A percentile compares a stretch with the other conserved stretches of the same genome.
phyloP scores from a whole-genome alignment of 1,140 invertebrate species.

The Papilio polyxenes region DNA sequence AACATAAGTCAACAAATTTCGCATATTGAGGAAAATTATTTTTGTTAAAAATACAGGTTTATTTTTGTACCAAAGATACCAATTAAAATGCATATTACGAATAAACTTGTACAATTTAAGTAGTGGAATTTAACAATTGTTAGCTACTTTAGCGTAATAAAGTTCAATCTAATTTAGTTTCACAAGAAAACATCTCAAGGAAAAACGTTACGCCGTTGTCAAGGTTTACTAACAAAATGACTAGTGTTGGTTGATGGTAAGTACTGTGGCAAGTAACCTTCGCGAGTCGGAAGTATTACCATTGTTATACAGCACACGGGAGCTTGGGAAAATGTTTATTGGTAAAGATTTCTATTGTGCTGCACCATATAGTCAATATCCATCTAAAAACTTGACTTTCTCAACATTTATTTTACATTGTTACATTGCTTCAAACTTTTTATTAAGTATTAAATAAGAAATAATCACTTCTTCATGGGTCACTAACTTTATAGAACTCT shows the following conservation, averaged over 20 bases:
- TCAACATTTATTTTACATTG: not conserved
- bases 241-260: not conserved
- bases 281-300: not conserved
- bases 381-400: slow-evolving; percentile 2
- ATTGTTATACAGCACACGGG: not conserved
- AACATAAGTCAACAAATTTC: not conserved
- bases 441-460: no score
- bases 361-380: not conserved
- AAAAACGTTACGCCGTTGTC: not conserved
- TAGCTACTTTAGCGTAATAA: not conserved
- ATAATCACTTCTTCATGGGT: no score
- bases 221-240: not conserved
- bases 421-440: no score
- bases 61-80: not conserved
- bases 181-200: not conserved
- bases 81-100: no score
- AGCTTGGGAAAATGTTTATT: not conserved
- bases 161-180: not conserved
- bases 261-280: not conserved
- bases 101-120: no score
- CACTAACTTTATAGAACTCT: no score
- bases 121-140: no score
- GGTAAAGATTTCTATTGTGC: not conserved
- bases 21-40: not conserved
- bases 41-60: not conserved